Evolutionary conservation across 2,888 invertebrate species (phyloP).

Genomic region (Macrosiphum euphorbiae): DNA sequence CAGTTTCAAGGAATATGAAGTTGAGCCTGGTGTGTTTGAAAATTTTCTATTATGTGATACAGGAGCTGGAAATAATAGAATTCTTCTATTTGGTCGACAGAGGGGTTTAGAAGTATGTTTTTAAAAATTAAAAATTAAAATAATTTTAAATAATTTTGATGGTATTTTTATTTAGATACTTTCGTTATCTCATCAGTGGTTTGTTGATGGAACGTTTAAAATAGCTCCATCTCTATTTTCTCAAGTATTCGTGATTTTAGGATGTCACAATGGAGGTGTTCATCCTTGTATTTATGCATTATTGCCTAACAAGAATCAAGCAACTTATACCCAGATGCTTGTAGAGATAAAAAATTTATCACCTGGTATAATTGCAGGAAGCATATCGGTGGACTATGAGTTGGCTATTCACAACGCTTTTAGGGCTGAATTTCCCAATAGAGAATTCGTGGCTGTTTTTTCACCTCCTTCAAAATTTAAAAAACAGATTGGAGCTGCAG

Average conservation of each 20-base stretch:
- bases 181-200: constrained; percentile 13
- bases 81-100: constrained; percentile 19
- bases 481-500: constrained; percentile 30
- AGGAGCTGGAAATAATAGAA: too few relatives aligned
- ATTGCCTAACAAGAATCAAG: too few relatives aligned
- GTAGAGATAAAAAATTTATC: constrained; percentile 3
- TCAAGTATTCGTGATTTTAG: constrained; percentile 30
- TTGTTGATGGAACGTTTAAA: constrained; percentile 39
- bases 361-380: constrained; percentile 19
- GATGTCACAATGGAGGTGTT: constrained; percentile 4
- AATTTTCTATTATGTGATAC: too few relatives aligned
- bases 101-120: constrained; percentile 19
- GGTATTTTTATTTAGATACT: constrained; percentile 13
- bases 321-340: too few relatives aligned
- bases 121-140: not conserved
- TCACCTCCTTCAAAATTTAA: constrained; percentile 11
- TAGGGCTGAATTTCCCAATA: constrained; percentile 18
- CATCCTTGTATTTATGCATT: not conserved
- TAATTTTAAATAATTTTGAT: too few relatives aligned
- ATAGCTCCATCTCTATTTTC: constrained; percentile 25
- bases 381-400: constrained; percentile 36
- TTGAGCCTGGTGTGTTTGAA: too few relatives aligned
- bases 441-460: constrained; percentile 32
- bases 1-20: too few relatives aligned
- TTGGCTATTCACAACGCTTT: constrained; percentile 34